A percentile compares a stretch with the other conserved stretches of the same genome.
phyloP scores from a whole-genome alignment of 2,113 vertebrate species.

The Actenoides hombroni region DNA sequence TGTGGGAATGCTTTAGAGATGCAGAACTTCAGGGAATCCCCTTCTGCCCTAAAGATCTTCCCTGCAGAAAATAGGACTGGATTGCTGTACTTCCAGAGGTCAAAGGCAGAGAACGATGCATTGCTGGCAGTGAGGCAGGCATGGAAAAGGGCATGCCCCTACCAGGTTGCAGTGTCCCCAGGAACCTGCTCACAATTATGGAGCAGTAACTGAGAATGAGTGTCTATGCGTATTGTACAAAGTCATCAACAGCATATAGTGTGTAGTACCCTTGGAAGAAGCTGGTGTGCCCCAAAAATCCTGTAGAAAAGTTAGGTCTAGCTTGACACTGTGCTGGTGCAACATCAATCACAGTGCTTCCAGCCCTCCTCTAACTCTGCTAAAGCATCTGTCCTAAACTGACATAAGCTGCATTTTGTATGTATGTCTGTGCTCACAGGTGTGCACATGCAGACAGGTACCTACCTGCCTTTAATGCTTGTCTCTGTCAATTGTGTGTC shows the following conservation, averaged over 20 bases:
- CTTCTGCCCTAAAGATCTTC: background rate
- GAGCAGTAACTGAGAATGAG: background rate
- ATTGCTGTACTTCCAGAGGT: background rate
- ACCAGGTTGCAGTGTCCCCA: background rate
- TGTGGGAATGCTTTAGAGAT: background rate
- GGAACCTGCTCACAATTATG: background rate
- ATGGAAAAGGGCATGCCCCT: background rate
- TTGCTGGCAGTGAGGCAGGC: background rate
- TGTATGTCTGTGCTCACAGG: background rate
- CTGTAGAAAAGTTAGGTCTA: background rate
- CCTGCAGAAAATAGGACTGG: background rate
- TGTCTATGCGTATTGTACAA: background rate
- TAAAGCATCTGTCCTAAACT: background rate
- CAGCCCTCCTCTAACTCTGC: background rate
- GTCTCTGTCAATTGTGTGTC: no score
- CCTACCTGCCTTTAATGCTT: background rate
- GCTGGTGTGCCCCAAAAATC: background rate
- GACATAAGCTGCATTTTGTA: background rate
- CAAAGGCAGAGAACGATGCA: background rate
- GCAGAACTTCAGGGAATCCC: conserved; percentile 18
- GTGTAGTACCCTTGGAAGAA: background rate
- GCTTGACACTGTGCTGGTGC: background rate
- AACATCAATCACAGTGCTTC: background rate
- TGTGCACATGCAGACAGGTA: background rate
- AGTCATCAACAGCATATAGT: background rate